Evolutionary conservation across 2,113 vertebrate genomes (phyloP).

Genomic region (Psephotus haematonotus): DNA sequence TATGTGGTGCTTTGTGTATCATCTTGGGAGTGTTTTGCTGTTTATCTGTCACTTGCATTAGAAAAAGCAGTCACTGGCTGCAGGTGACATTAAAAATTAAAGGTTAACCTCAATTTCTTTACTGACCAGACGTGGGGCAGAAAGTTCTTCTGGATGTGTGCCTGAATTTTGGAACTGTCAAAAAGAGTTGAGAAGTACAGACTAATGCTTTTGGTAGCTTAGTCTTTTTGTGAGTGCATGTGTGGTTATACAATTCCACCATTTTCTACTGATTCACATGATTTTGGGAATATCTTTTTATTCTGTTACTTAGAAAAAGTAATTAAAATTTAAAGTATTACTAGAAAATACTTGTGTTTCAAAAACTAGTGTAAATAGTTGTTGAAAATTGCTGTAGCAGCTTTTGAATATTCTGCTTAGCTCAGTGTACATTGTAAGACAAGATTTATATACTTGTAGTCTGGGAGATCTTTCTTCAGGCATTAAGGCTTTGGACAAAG

Average conservation of each 20-base stretch:
- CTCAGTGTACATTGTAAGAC: background rate
- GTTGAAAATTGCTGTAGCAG: background rate
- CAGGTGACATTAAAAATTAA: conserved; percentile 90
- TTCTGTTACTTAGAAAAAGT: background rate
- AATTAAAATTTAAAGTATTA: background rate
- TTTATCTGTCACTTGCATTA: conserved; percentile 86
- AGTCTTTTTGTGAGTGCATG: background rate
- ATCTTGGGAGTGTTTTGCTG: conserved; percentile 79
- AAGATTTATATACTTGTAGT: background rate
- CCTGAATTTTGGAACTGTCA: conserved; percentile 65
- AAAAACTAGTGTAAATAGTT: background rate
- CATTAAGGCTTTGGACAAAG: background rate
- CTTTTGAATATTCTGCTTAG: background rate
- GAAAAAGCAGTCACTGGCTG: conserved; percentile 79
- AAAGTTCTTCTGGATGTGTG: conserved; percentile 72
- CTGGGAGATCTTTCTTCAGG: background rate
- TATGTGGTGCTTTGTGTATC: conserved; percentile 77
- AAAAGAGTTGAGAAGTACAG: conserved; percentile 31
- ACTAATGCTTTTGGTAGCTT: background rate
- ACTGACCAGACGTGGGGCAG: conserved; percentile 78
- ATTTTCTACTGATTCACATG: background rate
- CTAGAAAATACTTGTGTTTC: background rate
- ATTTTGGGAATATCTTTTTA: background rate
- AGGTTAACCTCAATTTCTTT: conserved; percentile 80
- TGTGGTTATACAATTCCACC: background rate